Conservation (phyloP, 2,888 invertebrate genomes). For the Danaus chrysippus region DNA sequence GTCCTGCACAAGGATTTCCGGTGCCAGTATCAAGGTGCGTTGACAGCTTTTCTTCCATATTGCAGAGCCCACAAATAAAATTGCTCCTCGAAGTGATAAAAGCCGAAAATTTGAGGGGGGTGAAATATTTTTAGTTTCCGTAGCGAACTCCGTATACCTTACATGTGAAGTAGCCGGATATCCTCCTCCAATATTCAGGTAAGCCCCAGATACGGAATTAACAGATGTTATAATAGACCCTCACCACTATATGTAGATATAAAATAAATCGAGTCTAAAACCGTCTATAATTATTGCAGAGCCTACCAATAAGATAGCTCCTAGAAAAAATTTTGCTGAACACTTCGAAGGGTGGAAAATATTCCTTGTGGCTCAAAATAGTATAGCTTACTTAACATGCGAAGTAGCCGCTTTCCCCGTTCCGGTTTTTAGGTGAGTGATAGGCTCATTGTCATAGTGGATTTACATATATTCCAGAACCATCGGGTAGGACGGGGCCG, state of each 20-base stretch:
- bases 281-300: constrained; percentile 47
- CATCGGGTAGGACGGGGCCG: constrained; percentile 84
- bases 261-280: constrained; percentile 24
- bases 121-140: constrained; percentile 64
- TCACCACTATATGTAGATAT: neutral
- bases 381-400: constrained; percentile 81
- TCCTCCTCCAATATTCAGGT: constrained; percentile 76
- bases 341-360: constrained; percentile 83
- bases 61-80: constrained; percentile 85
- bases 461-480: constrained; percentile 78
- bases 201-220: constrained; percentile 32
- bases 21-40: constrained; percentile 83
- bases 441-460: constrained; percentile 48
- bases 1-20: constrained; percentile 79
- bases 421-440: constrained; percentile 84
- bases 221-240: neutral
- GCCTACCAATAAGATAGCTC: constrained; percentile 81
- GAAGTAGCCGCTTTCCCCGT: constrained; percentile 84
- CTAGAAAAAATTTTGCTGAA: constrained; percentile 78
- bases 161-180: constrained; percentile 77
- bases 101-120: constrained; percentile 61
- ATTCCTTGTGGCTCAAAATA: constrained; percentile 69
- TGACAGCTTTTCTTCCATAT: constrained; percentile 48
- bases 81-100: constrained; percentile 78
- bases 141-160: constrained; percentile 59